Percentiles rank a stretch among this genome's conserved stretches.
phyloP scores from a whole-genome alignment of 2,113 vertebrate species.

The Xenopus tropicalis region UCB_Xtro_10.0 CM004451.2:59801501-59802000 shows the following conservation, averaged over 20 bases:
- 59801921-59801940: neutral
- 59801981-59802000: constrained; percentile 21
- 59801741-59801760: neutral
- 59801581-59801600: constrained; percentile 39
- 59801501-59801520: constrained; percentile 9
- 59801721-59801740: constrained; percentile 34
- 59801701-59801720: constrained; percentile 43
- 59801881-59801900: neutral
- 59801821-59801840: too few species aligned
- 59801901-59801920: neutral
- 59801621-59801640: constrained; percentile 45
- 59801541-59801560: constrained; percentile 44
- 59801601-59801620: constrained; percentile 44
- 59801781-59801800: too few species aligned
- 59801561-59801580: constrained; percentile 35
- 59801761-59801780: neutral
- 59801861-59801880: neutral
- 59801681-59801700: constrained; percentile 44
- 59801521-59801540: constrained; percentile 31
- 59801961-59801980: constrained; percentile 1
- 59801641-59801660: constrained; percentile 45
- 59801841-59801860: too few species aligned
- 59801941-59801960: constrained; percentile 10
- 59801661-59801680: constrained; percentile 46
- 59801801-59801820: too few species aligned